These are phyloP conservation scores for Poeciliopsis turneri DNA, from an alignment of 2,797 vertebrate genomes.

Conservation along the genomic window DNA sequence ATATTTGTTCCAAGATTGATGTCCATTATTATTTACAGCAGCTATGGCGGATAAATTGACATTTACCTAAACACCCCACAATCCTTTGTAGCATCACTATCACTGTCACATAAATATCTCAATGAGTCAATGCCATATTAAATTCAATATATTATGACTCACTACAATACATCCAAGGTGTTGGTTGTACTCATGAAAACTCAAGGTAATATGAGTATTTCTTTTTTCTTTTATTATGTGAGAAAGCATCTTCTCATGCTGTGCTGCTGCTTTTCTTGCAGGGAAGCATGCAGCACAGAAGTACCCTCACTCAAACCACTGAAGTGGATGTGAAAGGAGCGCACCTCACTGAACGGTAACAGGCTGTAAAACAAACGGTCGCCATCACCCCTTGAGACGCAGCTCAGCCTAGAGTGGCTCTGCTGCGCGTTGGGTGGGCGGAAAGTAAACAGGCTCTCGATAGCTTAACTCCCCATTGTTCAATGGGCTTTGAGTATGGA, in stretches of 20 bases:
- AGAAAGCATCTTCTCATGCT: background rate
- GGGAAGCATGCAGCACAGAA: background rate
- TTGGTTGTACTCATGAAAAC: background rate
- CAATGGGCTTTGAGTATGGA: slow-evolving; percentile 70
- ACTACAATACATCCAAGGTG: background rate
- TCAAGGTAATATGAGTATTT: background rate
- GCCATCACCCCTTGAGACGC: slow-evolving; percentile 64
- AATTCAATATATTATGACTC: background rate
- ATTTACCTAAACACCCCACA: no score
- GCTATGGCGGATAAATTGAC: no score
- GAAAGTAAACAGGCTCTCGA: slow-evolving; percentile 68
- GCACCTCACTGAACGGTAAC: slow-evolving; percentile 12
- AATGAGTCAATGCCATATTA: background rate
- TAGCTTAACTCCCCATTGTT: slow-evolving; percentile 47
- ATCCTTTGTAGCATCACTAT: background rate
- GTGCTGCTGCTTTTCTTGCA: slow-evolving; percentile 12
- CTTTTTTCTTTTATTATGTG: background rate
- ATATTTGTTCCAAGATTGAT: no score
- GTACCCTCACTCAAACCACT: background rate
- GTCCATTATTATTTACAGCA: no score
- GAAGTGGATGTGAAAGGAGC: slow-evolving; percentile 3
- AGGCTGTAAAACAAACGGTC: background rate
- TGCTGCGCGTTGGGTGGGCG: slow-evolving; percentile 68
- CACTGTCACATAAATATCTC: background rate
- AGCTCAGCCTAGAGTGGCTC: slow-evolving; percentile 60